Base-by-base conservation (phyloP, 2,888 invertebrate species). In the Melikaiella ostensackeni region DNA sequence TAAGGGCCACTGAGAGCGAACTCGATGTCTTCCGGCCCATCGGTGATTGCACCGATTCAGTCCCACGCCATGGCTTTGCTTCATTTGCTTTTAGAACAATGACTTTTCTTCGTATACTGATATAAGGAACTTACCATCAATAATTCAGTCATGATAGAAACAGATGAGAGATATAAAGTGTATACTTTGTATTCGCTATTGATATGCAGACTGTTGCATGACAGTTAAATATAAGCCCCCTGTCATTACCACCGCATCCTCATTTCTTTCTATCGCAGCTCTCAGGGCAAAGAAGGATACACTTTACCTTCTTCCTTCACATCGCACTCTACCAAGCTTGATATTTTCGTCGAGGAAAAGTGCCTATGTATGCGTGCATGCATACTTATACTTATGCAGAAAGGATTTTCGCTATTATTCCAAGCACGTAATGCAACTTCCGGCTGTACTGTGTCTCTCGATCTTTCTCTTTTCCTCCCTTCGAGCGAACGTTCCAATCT, bases 401-500 rank as follows among this genome's bases (percentile, higher is more conserved):
- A 70, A 70, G 75, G 81, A 81, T 82, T 80, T 82, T 81, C 80
- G 77, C 80, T 80, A 77, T 79, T 77, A 82, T 81, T 82, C 70
- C 76, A 61, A 79, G 75, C 79, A 78, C 64, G 80, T 77, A 79
- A 80, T 81, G 82, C 81, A 81, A 82, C 81, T 82, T 46, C 79
- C 78, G 66, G 80, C 78, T 79, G 77, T 80, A 81, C 81, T 81
- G 81, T 81, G 80, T 81, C 66, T 75, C 76, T 77, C 74, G 75
- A 75, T 78, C 81, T 35, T 75, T 79, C 79, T 62, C 79, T 75
- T 80, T 76, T 79, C 61, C 75, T 81, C 82, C 46, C 76, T 75
- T 80, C 77, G 80, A 82, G 84, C 80, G 81, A 86, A 82, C 85
- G 84, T 85, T 87, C 85, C 86, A 86, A 86, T 86, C 86, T 85